phyloP scores from a whole-genome alignment of 2,888 invertebrate species.

The Tinea pellionella region DNA sequence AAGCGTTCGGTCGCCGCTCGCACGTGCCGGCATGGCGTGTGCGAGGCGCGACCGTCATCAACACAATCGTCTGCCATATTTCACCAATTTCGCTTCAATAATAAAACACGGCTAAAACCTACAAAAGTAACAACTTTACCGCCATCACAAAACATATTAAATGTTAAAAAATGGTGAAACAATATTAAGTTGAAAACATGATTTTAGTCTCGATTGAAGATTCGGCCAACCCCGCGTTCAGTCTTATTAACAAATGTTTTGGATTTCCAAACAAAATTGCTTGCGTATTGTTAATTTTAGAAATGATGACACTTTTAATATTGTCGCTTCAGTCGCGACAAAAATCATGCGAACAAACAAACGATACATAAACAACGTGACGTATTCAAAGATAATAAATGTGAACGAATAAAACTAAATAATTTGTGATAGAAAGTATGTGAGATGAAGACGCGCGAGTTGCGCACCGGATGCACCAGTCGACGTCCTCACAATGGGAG shows the following conservation, averaged over 20 bases:
- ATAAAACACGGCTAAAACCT: background rate
- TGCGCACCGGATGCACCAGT: no score
- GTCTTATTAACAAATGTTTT: background rate
- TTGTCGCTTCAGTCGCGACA: background rate
- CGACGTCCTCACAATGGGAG: constrained; percentile 18
- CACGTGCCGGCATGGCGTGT: constrained; percentile 14
- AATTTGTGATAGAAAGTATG: background rate
- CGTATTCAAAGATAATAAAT: background rate
- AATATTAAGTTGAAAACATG: background rate
- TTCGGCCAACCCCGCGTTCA: background rate
- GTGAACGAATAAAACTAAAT: background rate
- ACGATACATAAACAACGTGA: background rate
- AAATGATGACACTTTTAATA: no score
- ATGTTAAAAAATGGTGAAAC: background rate
- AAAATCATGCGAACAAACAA: background rate
- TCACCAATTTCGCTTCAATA: background rate
- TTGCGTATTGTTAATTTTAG: no score
- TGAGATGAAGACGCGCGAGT: background rate
- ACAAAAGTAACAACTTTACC: background rate
- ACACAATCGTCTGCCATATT: background rate
- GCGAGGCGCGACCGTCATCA: background rate
- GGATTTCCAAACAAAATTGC: background rate
- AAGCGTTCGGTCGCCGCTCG: constrained; percentile 53
- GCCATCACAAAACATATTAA: background rate
- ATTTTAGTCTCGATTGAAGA: background rate